Evolutionary conservation across 2,888 invertebrate species (phyloP).

Genomic region (Lordiphosa fenestrarum): DNA sequence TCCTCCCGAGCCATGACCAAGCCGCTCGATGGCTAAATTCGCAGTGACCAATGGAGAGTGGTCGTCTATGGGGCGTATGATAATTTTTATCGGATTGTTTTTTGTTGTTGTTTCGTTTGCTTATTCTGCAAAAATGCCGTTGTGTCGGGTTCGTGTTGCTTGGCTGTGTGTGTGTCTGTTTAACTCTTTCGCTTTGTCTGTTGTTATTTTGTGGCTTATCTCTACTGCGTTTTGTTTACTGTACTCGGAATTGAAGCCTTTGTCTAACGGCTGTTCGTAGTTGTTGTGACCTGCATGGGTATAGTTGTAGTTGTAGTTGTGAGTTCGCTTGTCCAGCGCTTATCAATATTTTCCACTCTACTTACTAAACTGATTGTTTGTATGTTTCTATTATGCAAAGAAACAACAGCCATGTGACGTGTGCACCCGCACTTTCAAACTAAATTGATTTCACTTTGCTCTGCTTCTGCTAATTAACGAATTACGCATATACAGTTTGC

Average conservation of each 20-base stretch:
- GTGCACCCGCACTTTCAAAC: constrained; percentile 55
- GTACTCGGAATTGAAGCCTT: constrained; percentile 48
- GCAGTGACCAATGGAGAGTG: constrained; percentile 33
- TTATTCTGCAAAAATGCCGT: constrained; percentile 46
- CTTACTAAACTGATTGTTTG: constrained; percentile 25
- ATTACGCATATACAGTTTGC: constrained; percentile 39
- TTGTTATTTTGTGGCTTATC: constrained; percentile 51
- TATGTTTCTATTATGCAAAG: constrained; percentile 6
- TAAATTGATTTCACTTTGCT: constrained; percentile 58
- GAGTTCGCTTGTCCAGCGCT: constrained; percentile 10
- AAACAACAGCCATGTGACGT: constrained; percentile 2
- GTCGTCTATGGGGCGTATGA: constrained; percentile 40
- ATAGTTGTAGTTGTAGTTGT: constrained; percentile 29
- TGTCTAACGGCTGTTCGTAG: constrained; percentile 47
- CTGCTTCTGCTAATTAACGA: constrained; percentile 58
- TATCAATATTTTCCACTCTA: constrained; percentile 57
- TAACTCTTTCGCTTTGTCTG: constrained; percentile 69
- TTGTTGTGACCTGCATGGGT: constrained; percentile 40
- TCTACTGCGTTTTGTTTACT: constrained; percentile 51
- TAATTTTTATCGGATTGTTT: constrained; percentile 33
- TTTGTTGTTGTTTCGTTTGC: constrained; percentile 25
- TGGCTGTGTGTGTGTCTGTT: constrained; percentile 19
- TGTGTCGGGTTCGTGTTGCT: constrained; percentile 19
- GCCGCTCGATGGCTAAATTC: constrained; percentile 14
- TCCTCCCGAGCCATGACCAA: constrained; percentile 60